phyloP scores from a whole-genome alignment of 1,140 invertebrate species.

The Brachionus sp. region DNA sequence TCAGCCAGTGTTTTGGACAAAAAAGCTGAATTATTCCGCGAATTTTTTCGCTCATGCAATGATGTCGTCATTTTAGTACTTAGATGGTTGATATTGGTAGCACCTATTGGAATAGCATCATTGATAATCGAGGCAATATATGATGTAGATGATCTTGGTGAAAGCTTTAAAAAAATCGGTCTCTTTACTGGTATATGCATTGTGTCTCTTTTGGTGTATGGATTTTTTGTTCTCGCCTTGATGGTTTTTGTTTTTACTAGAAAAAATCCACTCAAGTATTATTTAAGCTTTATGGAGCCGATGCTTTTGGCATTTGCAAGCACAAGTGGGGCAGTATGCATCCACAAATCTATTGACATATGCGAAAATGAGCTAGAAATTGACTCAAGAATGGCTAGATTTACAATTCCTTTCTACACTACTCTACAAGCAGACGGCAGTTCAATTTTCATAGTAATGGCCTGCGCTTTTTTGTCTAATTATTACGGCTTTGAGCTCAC shows the following conservation, averaged over 20 bases:
- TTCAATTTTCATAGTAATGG: slow-evolving; percentile 36
- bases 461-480: slow-evolving; percentile 32
- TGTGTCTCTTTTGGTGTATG: slow-evolving; percentile 27
- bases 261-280: slow-evolving; percentile 23
- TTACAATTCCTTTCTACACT: slow-evolving; percentile 41
- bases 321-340: slow-evolving; percentile 41
- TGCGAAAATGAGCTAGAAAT: slow-evolving; percentile 35
- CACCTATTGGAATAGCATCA: slow-evolving; percentile 23
- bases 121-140: slow-evolving; percentile 28
- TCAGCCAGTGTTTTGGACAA: slow-evolving; percentile 30
- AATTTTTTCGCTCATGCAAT: slow-evolving; percentile 37
- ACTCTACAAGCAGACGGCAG: slow-evolving; percentile 41
- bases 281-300: not conserved
- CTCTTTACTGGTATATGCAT: slow-evolving; percentile 28
- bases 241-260: slow-evolving; percentile 21
- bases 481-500: not conserved
- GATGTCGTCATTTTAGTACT: slow-evolving; percentile 23
- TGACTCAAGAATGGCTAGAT: not conserved
- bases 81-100: slow-evolving; percentile 26
- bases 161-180: slow-evolving; percentile 39
- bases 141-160: slow-evolving; percentile 36
- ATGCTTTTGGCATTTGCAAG: slow-evolving; percentile 39
- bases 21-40: slow-evolving; percentile 21
- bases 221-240: not conserved
- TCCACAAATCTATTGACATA: slow-evolving; percentile 41